Evolutionary conservation across 2,113 vertebrate genomes (phyloP).

Genomic region (Hipposideros armiger): DNA sequence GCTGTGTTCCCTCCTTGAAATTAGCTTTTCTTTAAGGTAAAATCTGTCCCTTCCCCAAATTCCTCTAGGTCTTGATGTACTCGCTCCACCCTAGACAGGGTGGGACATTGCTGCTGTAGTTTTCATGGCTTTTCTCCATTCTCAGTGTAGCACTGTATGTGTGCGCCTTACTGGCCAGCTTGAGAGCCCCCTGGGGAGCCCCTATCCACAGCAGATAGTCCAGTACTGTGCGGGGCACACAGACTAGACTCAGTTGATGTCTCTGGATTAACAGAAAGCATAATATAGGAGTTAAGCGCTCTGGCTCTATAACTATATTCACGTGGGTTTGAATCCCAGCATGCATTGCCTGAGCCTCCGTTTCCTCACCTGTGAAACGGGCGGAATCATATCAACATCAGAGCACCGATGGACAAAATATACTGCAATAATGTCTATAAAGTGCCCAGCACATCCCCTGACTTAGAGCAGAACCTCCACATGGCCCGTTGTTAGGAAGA

Average conservation of each 20-base stretch:
- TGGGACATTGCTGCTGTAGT: background rate
- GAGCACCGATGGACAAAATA: background rate
- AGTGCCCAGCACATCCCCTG: background rate
- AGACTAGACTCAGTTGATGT: no score
- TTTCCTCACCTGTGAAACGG: background rate
- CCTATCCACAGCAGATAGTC: accelerated
- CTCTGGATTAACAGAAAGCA: background rate
- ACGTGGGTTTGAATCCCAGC: background rate
- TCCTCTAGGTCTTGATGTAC: background rate
- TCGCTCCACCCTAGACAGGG: background rate
- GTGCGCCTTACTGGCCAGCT: background rate
- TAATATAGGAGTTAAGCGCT: no score
- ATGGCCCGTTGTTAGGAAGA: background rate
- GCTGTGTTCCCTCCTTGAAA: background rate
- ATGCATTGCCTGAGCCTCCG: background rate
- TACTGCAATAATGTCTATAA: background rate
- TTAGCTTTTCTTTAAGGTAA: background rate
- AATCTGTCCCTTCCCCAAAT: background rate
- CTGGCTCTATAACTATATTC: background rate
- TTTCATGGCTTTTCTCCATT: background rate
- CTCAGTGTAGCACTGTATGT: background rate
- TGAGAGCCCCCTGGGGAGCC: background rate
- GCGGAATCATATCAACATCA: background rate
- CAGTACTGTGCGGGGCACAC: accelerated
- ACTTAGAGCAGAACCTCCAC: accelerated